Conservation (phyloP, 1,140 invertebrate species). For the Drosophila kanapiae region DNA sequence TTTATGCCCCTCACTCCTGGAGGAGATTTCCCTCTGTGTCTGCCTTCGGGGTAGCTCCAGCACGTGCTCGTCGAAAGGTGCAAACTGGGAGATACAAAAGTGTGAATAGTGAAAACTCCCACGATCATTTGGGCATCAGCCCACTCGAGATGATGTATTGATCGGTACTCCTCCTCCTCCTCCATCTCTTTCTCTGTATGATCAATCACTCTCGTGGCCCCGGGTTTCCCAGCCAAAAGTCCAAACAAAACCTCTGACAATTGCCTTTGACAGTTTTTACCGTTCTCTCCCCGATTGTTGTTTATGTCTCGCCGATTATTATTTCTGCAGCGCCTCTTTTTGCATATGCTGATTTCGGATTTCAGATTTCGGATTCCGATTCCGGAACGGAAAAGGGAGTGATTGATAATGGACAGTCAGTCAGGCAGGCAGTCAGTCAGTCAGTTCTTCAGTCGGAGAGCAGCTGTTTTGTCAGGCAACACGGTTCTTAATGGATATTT, state of each 20-base stretch:
- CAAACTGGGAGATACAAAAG: constrained; percentile 48
- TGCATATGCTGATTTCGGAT: constrained; percentile 51
- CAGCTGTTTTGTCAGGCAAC: constrained; percentile 60
- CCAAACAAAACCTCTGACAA: constrained; percentile 69
- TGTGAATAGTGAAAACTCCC: constrained; percentile 60
- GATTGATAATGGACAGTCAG: constrained; percentile 51
- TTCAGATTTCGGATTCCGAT: constrained; percentile 1
- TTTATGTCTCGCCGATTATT: constrained; percentile 57
- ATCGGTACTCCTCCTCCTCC: background rate
- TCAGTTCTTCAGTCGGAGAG: constrained; percentile 14
- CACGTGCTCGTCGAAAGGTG: constrained; percentile 73
- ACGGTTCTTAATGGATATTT: constrained; percentile 41
- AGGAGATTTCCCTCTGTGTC: constrained; percentile 68
- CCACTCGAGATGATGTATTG: constrained; percentile 65
- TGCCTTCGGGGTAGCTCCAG: constrained; percentile 27
- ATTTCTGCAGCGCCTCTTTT: constrained; percentile 42
- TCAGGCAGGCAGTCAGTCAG: background rate
- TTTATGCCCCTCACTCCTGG: constrained; percentile 15
- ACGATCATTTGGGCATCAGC: constrained; percentile 65
- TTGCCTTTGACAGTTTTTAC: constrained; percentile 78
- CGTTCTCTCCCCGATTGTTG: constrained; percentile 63
- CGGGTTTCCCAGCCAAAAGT: constrained; percentile 31
- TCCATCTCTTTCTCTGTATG: constrained; percentile 30
- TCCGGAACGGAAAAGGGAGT: constrained; percentile 30
- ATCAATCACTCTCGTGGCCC: constrained; percentile 61